phyloP scores from a whole-genome alignment of 1,140 invertebrate genomes.

The Eurosta solidaginis region DNA sequence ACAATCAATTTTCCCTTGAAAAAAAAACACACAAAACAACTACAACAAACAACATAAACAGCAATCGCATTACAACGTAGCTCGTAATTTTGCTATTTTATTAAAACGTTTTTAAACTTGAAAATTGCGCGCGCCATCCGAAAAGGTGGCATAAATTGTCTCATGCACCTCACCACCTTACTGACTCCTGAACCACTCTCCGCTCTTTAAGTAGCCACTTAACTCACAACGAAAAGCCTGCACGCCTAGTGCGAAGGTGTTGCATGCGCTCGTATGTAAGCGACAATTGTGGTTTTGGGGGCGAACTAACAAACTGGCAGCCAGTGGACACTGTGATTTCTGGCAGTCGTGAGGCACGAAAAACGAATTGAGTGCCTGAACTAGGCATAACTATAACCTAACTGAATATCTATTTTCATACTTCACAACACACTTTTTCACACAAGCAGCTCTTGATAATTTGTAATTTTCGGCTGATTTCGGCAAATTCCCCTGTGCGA shows the following conservation, averaged over 20 bases:
- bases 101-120: conserved; percentile 26
- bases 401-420: background rate
- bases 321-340: conserved; percentile 22
- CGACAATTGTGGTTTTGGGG: background rate
- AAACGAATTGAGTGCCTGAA: conserved; percentile 9
- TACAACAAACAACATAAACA: background rate
- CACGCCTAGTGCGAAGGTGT: conserved; percentile 5
- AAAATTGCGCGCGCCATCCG: conserved; percentile 15
- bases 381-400: background rate
- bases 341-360: conserved; percentile 24
- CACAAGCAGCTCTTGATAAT: conserved; percentile 2
- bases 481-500: background rate
- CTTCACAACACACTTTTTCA: background rate
- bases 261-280: background rate
- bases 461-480: conserved; percentile 26
- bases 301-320: background rate
- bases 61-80: background rate
- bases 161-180: background rate
- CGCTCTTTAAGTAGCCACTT: background rate
- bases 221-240: background rate
- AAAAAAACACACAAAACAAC: background rate
- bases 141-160: conserved; percentile 27
- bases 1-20: background rate
- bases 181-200: background rate
- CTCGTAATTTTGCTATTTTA: conserved; percentile 26